Base-by-base conservation (phyloP, 1,140 invertebrate species). In the Sitobion miscanthi region DNA sequence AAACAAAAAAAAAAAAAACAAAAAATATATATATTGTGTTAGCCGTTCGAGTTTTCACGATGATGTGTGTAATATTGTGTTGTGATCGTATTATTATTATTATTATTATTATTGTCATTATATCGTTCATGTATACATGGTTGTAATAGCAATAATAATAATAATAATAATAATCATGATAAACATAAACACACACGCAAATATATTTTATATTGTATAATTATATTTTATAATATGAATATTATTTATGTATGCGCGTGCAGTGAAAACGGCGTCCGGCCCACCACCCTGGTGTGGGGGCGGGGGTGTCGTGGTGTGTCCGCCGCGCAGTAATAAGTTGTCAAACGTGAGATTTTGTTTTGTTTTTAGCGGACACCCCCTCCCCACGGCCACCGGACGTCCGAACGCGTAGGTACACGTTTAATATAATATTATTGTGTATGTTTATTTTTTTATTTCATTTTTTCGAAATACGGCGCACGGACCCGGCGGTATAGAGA, bases 381-480 rank as follows among this genome's bases (percentile, higher is more conserved):
- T 25, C 21, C 42, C 8, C 38, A 42, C 35, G 7, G 3, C 62
- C 62, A n/a, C 62, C 62, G 62, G 62, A 77, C 62, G 62, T n/a
- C n/a, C n/a, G 30, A n/a, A 77, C 30, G n/a, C 30, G n/a, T 77
- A 38, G 77, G 77, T 83, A 83, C n/a, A 21, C 77, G n/a, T 38
- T 38, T 85, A 85, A 85, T 85, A 77, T 77, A 62, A 77, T 77
- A 62, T 62, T 25, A 83, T 83, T 83, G 35, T 83, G n/a, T 83
- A 35, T 83, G 35, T 83, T 47, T 47, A 86, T 14, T 47, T 30
- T 47, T 45, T 47, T 86, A 30, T 47, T 47, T 77, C 47, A 17
- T 86, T 69, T 38, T n/a, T 88, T 52, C 47, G 1, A n/a, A 88
- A 87, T 49, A 88, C 45, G 30, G 35, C 30, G 86, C 86, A 88